Evolutionary conservation across 2,888 invertebrate species (phyloP).

Genomic region (Oscheius sp.): DNA sequence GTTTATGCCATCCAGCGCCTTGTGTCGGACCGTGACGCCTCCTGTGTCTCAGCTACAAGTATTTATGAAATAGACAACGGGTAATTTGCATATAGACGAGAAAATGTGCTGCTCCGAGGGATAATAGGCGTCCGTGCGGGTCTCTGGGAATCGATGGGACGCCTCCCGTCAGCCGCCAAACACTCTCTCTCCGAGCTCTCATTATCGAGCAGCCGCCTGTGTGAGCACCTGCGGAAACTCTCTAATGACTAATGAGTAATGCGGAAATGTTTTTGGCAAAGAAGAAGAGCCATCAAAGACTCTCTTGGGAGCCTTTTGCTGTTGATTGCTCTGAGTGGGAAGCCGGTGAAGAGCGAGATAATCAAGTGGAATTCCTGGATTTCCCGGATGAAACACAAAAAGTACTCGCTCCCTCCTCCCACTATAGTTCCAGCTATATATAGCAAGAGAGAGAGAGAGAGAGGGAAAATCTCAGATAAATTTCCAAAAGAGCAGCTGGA

Average conservation of each 20-base stretch:
- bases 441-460: no score
- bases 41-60: no score
- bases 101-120: slow-evolving; percentile 2
- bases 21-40: no score
- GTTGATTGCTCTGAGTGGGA: no score
- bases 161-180: slow-evolving; percentile 31
- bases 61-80: no score
- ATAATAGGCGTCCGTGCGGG: slow-evolving; percentile 23
- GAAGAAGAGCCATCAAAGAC: not conserved
- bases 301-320: not conserved
- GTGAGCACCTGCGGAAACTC: slow-evolving; percentile 28
- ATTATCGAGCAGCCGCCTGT: slow-evolving; percentile 32
- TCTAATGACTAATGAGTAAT: slow-evolving; percentile 16
- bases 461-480: no score
- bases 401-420: no score
- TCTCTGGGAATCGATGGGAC: slow-evolving; percentile 27
- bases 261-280: not conserved
- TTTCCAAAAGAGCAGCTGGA: no score
- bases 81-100: slow-evolving; percentile 30
- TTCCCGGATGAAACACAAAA: no score
- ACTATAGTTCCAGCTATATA: no score
- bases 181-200: slow-evolving; percentile 32
- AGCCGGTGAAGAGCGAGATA: no score
- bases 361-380: no score
- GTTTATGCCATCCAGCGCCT: not conserved